These are phyloP conservation scores for Buceros bicornis DNA, from an alignment of 2,797 vertebrate species.

Conservation along the genomic window DNA sequence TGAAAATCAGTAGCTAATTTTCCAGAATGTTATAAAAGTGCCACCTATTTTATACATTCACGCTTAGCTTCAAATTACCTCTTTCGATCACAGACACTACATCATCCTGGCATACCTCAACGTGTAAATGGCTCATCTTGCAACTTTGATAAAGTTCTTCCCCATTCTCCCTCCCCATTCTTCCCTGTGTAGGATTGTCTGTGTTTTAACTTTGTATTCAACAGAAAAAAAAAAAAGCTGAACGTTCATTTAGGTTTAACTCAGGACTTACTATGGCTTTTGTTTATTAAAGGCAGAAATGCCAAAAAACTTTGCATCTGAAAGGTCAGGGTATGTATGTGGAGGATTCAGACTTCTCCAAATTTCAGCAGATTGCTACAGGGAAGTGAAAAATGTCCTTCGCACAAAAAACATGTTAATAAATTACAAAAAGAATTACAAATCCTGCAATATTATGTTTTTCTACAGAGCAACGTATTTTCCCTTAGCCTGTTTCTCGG, in stretches of 20 bases:
- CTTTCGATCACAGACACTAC: constrained; percentile 31
- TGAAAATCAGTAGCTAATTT: constrained; percentile 45
- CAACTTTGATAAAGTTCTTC: not conserved
- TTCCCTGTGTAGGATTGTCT: not conserved
- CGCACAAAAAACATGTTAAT: not conserved
- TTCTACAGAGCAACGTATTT: not conserved
- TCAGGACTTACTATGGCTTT: not conserved
- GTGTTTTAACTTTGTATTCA: constrained; percentile 2
- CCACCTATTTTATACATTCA: constrained; percentile 47
- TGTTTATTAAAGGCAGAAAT: not conserved
- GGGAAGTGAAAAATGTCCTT: not conserved
- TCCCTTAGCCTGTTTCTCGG: not conserved
- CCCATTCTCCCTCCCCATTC: not conserved
- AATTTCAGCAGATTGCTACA: not conserved
- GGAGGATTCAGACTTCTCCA: not conserved
- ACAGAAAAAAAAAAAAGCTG: not conserved
- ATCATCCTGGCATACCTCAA: constrained; percentile 36
- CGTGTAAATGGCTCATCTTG: not conserved
- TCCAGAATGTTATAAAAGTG: constrained; percentile 47
- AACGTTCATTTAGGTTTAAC: not conserved
- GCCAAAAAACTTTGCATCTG: not conserved
- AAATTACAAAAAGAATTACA: not conserved
- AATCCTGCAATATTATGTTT: not conserved
- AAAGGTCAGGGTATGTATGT: not conserved
- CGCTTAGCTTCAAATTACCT: constrained; percentile 46